Evolutionary conservation across 2,797 vertebrate genomes (phyloP), one percentile per base, ranked within the genome.

Genomic region (Notolepis coatsorum): DNA sequence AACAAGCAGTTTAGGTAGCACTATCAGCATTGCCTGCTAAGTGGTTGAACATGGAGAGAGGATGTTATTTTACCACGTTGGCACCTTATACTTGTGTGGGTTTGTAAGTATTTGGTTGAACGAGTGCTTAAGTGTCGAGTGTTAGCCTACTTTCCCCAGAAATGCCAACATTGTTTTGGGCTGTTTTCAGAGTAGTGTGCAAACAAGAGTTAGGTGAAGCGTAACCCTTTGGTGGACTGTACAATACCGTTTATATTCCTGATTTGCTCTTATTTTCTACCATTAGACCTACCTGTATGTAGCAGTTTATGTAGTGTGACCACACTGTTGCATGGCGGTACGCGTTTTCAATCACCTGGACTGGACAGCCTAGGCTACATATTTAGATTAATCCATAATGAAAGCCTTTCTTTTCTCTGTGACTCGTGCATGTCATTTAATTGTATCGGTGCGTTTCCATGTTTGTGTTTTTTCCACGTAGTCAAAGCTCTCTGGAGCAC

Each of bases 1-100:
- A 73, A 64, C 69, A 50, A 77, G 43, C 70, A 31, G 74, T 68
- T 84, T 75, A 69, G 80, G 60, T 62, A 54, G 69, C 35, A 75
- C 21, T 81, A 79, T 85, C 82, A 85, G 75, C 39, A 30, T 61
- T 68, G 33, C 37, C 73, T 71, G 51, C 73, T 66, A 69, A 80
- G 72, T 77, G 81, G 51, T 75, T 77, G 68, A 80, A 82, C 83
- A 88, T 77, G 78, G 78, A 84, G 75, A 70, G 74, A 55, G 73
- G 75, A 80, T 87, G 82, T 84, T 82, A 71, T 84, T 90, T 85
- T 80, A 88, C 79, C 76, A 79, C 30, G 54, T 49, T 80, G 77
- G 79, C 67, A 61, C 75, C 82, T 75, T 76, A 73, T 72, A 66
- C 80, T 62, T 74, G 72, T 86, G 82, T 86, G 74, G 64, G 66